These are phyloP conservation scores for Capitella teleta DNA, from an alignment of 1,140 invertebrate species.

Conservation along the genomic window DNA sequence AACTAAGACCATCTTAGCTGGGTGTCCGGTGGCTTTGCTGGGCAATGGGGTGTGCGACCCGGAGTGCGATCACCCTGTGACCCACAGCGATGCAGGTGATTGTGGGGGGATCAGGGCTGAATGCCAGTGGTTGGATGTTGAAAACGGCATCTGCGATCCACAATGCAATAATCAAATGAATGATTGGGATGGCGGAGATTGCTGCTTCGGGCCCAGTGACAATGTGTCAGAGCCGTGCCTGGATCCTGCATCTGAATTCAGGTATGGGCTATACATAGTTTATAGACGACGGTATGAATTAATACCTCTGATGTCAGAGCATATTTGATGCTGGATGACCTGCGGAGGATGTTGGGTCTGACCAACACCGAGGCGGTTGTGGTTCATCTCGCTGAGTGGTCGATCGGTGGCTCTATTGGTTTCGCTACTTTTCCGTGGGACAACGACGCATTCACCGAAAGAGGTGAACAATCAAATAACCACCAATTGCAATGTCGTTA, in stretches of 20 bases:
- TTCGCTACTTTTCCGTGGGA: conserved; percentile 36
- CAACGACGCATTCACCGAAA: conserved; percentile 24
- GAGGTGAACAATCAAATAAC: conserved; percentile 14
- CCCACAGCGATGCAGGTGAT: conserved; percentile 22
- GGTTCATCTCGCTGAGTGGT: conserved; percentile 24
- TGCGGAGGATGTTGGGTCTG: conserved; percentile 19
- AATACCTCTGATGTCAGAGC: conserved; percentile 16
- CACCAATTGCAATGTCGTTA: not conserved
- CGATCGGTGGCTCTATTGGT: conserved; percentile 18
- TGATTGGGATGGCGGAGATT: conserved; percentile 29
- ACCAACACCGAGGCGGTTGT: conserved; percentile 18
- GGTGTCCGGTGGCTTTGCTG: conserved; percentile 14
- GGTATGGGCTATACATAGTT: too few species aligned
- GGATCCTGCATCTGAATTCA: conserved; percentile 19
- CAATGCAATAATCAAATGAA: conserved; percentile 24
- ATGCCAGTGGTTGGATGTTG: conserved; percentile 9
- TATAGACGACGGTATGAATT: too few species aligned
- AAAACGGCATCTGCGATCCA: conserved; percentile 24
- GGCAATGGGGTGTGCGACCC: conserved; percentile 20
- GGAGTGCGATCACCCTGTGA: conserved; percentile 19
- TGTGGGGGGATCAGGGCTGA: conserved; percentile 16
- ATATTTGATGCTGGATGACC: conserved; percentile 26
- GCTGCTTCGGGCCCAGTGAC: conserved; percentile 15
- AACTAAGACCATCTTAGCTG: conserved; percentile 18
- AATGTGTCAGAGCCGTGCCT: conserved; percentile 17